Percentiles rank a stretch among this genome's conserved stretches.
Evolutionary conservation across 1,140 invertebrate genomes (phyloP).

Genomic region (Doryteuthis pealeii): DNA sequence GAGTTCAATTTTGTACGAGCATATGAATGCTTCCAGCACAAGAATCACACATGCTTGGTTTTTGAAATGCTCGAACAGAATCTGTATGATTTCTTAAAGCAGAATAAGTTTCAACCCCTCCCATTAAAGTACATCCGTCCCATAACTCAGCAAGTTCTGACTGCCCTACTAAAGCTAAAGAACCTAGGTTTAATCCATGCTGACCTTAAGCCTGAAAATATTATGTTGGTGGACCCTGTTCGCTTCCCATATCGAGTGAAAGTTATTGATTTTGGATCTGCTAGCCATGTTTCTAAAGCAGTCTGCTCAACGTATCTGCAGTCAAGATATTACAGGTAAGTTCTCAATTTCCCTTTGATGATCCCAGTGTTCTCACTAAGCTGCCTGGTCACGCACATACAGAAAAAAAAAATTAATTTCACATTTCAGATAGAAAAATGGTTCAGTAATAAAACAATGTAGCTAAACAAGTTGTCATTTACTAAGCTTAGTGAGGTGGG

Average conservation of each 20-base stretch:
- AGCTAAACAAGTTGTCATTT: too few species aligned
- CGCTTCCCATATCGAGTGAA: slow-evolving; percentile 93
- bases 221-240: slow-evolving; percentile 98
- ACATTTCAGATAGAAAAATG: too few species aligned
- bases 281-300: slow-evolving; percentile 97
- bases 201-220: slow-evolving; percentile 99
- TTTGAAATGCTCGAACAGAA: slow-evolving; percentile 99
- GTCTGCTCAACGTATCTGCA: slow-evolving; percentile 99
- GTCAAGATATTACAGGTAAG: slow-evolving; percentile 89
- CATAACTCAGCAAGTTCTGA: slow-evolving; percentile 97
- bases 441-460: too few species aligned
- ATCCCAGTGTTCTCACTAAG: too few species aligned
- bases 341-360: neutral
- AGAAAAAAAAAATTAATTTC: too few species aligned
- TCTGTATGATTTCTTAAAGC: slow-evolving; percentile 99
- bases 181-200: slow-evolving; percentile 99
- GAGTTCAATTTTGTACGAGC: slow-evolving; percentile 98
- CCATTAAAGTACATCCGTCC: slow-evolving; percentile 98
- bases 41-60: slow-evolving; percentile 98
- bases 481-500: too few species aligned
- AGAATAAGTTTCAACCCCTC: slow-evolving; percentile 98
- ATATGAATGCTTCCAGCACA: slow-evolving; percentile 99
- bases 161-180: slow-evolving; percentile 96
- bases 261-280: slow-evolving; percentile 99
- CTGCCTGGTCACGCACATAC: too few species aligned